Percentiles rank a stretch among this genome's conserved stretches.
Evolutionary conservation across 35 echinoderm and acorn worm species (phyloP).

Genomic region (Apostichopus californicus): DNA sequence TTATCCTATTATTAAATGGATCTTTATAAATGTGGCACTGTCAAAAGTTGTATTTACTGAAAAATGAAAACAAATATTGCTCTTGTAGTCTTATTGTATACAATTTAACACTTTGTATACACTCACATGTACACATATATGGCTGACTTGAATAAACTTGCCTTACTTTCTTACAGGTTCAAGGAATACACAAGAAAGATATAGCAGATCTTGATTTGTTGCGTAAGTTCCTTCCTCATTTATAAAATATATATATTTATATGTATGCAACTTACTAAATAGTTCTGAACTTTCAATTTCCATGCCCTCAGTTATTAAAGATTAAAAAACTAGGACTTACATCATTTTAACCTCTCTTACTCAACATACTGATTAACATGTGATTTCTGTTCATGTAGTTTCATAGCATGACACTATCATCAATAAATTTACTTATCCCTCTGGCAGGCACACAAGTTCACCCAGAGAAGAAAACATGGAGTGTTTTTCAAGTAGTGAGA

Average conservation of each 20-base stretch:
- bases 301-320: too few relatives aligned
- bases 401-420: too few relatives aligned
- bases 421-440: neutral
- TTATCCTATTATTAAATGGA: too few relatives aligned
- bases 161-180: neutral
- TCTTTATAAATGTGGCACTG: too few relatives aligned
- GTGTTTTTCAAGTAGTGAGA: constrained; percentile 11
- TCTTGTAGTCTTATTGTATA: neutral
- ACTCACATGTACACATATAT: too few relatives aligned
- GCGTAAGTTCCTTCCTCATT: neutral
- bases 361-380: too few relatives aligned
- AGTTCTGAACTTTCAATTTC: neutral
- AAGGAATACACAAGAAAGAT: constrained; percentile 10
- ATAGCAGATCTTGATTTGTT: neutral
- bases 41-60: too few relatives aligned
- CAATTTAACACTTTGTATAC: neutral
- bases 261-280: neutral
- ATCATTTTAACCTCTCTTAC: too few relatives aligned
- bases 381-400: too few relatives aligned
- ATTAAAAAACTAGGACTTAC: too few relatives aligned
- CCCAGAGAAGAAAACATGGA: neutral
- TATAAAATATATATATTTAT: neutral
- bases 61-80: neutral
- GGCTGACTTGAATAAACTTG: too few relatives aligned
- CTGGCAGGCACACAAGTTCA: constrained; percentile 13